A percentile compares a stretch with the other conserved stretches of the same genome.
phyloP scores from a whole-genome alignment of 2,113 vertebrate genomes.

The Egretta garzetta region DNA sequence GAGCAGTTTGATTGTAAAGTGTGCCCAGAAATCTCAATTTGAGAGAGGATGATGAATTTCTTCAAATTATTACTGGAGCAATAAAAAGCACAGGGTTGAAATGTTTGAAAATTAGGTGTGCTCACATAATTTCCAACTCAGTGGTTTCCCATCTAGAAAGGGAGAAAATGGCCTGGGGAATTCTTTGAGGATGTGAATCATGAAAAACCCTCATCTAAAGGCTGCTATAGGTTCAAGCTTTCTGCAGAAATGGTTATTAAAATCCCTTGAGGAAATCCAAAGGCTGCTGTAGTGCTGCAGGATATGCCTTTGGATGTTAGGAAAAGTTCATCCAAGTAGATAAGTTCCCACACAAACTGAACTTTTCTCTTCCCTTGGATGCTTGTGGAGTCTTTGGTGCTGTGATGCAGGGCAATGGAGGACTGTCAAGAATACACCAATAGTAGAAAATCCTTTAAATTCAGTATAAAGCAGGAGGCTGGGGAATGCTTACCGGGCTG shows the following conservation, averaged over 20 bases:
- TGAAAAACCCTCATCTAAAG: not conserved
- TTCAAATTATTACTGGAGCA: constrained; percentile 36
- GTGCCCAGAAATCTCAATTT: constrained; percentile 43
- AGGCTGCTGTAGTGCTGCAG: not conserved
- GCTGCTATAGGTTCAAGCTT: not conserved
- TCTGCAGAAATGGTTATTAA: not conserved
- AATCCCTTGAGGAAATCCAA: not conserved
- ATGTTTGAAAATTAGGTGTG: constrained; percentile 34
- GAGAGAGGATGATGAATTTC: constrained; percentile 31
- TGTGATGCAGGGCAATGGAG: not conserved
- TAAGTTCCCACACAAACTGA: not conserved
- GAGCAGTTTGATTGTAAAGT: constrained; percentile 11
- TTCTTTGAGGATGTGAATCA: constrained; percentile 16
- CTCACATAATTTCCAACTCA: constrained; percentile 55
- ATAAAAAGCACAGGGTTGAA: constrained; percentile 46
- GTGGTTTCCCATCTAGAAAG: constrained; percentile 31
- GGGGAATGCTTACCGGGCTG: accelerated
- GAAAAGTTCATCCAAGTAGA: not conserved
- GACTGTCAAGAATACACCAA: not conserved
- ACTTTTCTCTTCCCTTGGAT: not conserved
- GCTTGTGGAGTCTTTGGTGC: not conserved
- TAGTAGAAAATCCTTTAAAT: not conserved
- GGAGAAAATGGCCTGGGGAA: not conserved
- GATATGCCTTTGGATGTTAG: not conserved
- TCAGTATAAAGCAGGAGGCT: not conserved